Conservation (phyloP, 2,888 invertebrate genomes). For the Biston stratarius region DNA sequence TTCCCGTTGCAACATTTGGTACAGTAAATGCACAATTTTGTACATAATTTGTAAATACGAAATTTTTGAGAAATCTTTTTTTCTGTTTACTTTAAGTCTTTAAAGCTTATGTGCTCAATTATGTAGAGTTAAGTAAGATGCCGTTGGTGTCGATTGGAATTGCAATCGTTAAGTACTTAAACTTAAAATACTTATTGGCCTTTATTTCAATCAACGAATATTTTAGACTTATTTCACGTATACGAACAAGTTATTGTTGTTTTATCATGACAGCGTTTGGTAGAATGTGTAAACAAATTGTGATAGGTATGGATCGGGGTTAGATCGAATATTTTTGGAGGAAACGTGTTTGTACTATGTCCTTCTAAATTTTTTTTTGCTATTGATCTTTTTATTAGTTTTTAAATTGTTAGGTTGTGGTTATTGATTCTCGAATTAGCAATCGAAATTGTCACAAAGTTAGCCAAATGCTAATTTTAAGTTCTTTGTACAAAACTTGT, state of each 20-base stretch:
- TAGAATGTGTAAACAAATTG: constrained; percentile 70
- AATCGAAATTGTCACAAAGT: constrained; percentile 72
- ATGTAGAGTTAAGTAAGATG: constrained; percentile 53
- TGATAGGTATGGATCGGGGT: constrained; percentile 72
- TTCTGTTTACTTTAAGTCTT: constrained; percentile 68
- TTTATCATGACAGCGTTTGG: constrained; percentile 66
- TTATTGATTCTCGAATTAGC: constrained; percentile 61
- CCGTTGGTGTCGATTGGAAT: constrained; percentile 40
- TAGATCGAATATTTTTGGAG: constrained; percentile 75
- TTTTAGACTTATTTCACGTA: constrained; percentile 79
- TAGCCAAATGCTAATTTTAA: constrained; percentile 79
- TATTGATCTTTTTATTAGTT: constrained; percentile 63
- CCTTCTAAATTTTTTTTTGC: constrained; percentile 64
- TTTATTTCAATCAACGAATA: constrained; percentile 50
- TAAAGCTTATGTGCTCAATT: constrained; percentile 84
- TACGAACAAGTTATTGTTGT: constrained; percentile 69
- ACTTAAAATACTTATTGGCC: constrained; percentile 57
- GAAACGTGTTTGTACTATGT: constrained; percentile 61
- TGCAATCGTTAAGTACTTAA: constrained; percentile 41
- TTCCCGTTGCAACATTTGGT: constrained; percentile 56
- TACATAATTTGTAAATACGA: constrained; percentile 84
- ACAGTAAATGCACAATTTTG: constrained; percentile 70
- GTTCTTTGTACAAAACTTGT: constrained; percentile 74
- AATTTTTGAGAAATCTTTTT: constrained; percentile 71
- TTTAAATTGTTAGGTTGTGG: constrained; percentile 80